These are phyloP conservation scores for Muscicapa striata DNA, from an alignment of 2,797 vertebrate species.

Conservation along the genomic window DNA sequence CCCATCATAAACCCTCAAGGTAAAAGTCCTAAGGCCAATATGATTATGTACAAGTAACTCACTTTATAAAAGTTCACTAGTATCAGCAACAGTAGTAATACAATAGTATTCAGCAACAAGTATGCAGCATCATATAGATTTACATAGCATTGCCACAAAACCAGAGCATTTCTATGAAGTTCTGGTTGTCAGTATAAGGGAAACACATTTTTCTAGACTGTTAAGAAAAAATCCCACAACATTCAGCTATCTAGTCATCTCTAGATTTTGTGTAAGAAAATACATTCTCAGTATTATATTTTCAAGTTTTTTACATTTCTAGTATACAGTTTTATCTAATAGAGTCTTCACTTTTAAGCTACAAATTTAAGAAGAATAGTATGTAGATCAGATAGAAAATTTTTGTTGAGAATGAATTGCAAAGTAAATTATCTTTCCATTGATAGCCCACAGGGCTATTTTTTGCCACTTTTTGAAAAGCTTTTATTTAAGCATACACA, in stretches of 20 bases:
- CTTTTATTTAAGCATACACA: slow-evolving; percentile 34
- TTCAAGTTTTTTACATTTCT: neutral
- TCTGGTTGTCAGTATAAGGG: neutral
- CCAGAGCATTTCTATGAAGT: neutral
- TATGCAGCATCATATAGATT: neutral
- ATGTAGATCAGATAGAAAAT: neutral
- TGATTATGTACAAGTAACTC: neutral
- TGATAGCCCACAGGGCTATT: neutral
- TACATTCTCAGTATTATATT: neutral
- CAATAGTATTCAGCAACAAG: neutral
- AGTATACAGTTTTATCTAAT: neutral
- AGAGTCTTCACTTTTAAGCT: neutral
- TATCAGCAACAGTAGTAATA: neutral
- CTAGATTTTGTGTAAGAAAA: slow-evolving; percentile 10
- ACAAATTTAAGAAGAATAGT: neutral
- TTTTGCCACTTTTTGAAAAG: neutral
- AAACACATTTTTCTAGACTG: neutral
- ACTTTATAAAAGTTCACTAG: slow-evolving; percentile 35
- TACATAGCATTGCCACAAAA: neutral
- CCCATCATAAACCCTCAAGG: neutral
- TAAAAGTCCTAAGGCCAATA: neutral
- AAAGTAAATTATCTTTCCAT: neutral
- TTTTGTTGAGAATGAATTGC: neutral
- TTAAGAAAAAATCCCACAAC: neutral
- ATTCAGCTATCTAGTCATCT: neutral